Base-by-base conservation (phyloP, 1,140 invertebrate species). In the Lordiphosa clarofinis region DNA sequence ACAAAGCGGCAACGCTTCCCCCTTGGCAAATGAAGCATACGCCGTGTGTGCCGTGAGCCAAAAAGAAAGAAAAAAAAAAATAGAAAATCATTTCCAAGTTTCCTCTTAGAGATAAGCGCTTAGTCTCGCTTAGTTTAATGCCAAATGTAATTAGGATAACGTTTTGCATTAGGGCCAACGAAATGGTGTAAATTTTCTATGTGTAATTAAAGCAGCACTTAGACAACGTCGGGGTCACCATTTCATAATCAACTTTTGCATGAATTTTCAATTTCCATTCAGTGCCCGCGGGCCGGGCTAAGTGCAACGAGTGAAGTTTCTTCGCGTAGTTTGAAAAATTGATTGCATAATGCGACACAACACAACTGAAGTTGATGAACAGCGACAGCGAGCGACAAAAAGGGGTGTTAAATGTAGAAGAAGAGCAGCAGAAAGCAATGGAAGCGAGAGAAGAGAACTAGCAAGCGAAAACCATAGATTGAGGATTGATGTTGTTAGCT, bases 301-400 rank as follows among this genome's bases (percentile, higher is more conserved):
- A 28, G 6, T 28, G 24, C 24, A 28, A 7, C 24, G 24, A 28
- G 24, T 28, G 24, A 28, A 28, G 24, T 28, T 28, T 28, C 7
- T 3, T 4, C 47, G 58, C 36, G 40, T 19, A 33, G 52, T 70
- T 71, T 72, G 60, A 72, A 72, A 72, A 72, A 72, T 72, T 72
- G 69, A 72, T 72, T 72, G 67, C 69, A 72, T 65, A 72, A 72
- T 72, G 69, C 50, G 69, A 52, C 69, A 56, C 67, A 70, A n/a
- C n/a, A 60, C 68, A 71, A 69, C 68, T 63, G 66, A 70, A 70
- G 67, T 70, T 70, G 66, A 70, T 70, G 66, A 70, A 66, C 44
- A 49, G 49, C 66, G 49, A 62, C 65, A 61, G 37, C 38, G 56
- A 11, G 49, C 53, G 38, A 36, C 19, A 21, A 28, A 28, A 42